These are phyloP conservation scores for Perdita meconis DNA, from an alignment of 2,888 invertebrate species.

Conservation along the genomic window DNA sequence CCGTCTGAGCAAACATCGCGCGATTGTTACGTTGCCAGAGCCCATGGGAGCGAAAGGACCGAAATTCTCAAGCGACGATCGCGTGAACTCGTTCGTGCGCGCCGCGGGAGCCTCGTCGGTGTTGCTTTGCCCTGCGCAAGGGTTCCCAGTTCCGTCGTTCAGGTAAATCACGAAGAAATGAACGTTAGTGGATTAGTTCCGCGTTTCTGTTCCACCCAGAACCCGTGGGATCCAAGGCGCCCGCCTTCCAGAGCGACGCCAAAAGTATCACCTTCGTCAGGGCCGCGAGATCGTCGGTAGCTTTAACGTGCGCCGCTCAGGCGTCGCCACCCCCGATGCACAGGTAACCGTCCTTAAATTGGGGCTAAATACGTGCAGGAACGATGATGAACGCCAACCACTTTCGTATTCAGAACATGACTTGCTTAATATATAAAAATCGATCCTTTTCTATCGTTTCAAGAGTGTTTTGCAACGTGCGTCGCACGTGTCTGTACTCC, in stretches of 20 bases:
- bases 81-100: slow-evolving; percentile 85
- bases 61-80: slow-evolving; percentile 86
- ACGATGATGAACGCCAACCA: no score
- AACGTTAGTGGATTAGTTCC: slow-evolving; percentile 12
- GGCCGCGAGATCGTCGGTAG: slow-evolving; percentile 85
- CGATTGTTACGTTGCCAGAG: slow-evolving; percentile 79
- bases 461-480: no score
- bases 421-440: no score
- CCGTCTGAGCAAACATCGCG: slow-evolving; percentile 1
- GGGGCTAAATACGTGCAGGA: no score
- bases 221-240: slow-evolving; percentile 87
- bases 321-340: slow-evolving; percentile 89
- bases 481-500: no score
- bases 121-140: slow-evolving; percentile 89
- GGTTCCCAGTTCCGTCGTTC: slow-evolving; percentile 89
- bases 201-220: slow-evolving; percentile 78
- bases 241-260: slow-evolving; percentile 87
- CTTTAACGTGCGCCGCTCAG: slow-evolving; percentile 89
- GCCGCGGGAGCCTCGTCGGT: slow-evolving; percentile 85
- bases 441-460: no score
- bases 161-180: slow-evolving; percentile 85
- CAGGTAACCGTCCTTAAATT: slow-evolving; percentile 85
- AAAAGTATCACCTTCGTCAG: slow-evolving; percentile 82
- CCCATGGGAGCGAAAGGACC: slow-evolving; percentile 87
- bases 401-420: no score